Conservation (phyloP, 92 coral and sea anemone genomes). For the Phenganax stokvisi region DNA sequence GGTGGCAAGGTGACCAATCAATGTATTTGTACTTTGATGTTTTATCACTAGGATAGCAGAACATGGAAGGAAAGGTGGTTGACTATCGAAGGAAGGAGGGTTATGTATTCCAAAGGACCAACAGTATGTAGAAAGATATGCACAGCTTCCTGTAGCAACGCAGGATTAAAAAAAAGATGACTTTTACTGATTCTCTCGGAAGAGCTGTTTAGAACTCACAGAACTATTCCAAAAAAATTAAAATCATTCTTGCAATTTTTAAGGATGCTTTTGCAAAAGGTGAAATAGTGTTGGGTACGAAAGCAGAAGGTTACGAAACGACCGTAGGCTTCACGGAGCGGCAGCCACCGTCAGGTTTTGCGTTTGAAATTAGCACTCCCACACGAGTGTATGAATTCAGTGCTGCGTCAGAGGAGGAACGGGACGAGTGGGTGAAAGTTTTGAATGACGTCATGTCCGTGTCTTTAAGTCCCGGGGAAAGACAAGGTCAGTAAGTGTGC, state of each 20-base stretch:
- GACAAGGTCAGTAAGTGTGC: conserved; percentile 48
- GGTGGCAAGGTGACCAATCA: too few relatives aligned
- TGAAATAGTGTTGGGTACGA: conserved; percentile 72
- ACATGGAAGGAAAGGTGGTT: conserved; percentile 75
- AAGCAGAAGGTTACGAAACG: conserved; percentile 62
- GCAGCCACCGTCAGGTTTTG: conserved; percentile 53
- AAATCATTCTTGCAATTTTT: not conserved
- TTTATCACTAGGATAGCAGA: conserved; percentile 49
- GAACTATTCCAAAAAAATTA: too few relatives aligned
- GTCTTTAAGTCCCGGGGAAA: conserved; percentile 72
- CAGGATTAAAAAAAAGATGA: too few relatives aligned
- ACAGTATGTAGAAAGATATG: conserved; percentile 46
- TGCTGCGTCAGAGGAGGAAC: conserved; percentile 79
- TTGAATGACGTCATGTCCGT: conserved; percentile 48
- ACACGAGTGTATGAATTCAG: conserved; percentile 61
- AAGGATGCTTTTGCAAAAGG: conserved; percentile 83
- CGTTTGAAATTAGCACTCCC: conserved; percentile 71
- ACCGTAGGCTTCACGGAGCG: conserved; percentile 52
- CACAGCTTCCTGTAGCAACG: too few relatives aligned
- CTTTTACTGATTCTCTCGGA: not conserved
- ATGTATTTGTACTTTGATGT: too few relatives aligned
- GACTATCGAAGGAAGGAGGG: conserved; percentile 71
- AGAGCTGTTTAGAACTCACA: too few relatives aligned
- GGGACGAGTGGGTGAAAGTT: conserved; percentile 72
- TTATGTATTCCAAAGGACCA: conserved; percentile 61